phyloP scores from a whole-genome alignment of 2,113 vertebrate species.

The Pseudorectes ferrugineus region DNA sequence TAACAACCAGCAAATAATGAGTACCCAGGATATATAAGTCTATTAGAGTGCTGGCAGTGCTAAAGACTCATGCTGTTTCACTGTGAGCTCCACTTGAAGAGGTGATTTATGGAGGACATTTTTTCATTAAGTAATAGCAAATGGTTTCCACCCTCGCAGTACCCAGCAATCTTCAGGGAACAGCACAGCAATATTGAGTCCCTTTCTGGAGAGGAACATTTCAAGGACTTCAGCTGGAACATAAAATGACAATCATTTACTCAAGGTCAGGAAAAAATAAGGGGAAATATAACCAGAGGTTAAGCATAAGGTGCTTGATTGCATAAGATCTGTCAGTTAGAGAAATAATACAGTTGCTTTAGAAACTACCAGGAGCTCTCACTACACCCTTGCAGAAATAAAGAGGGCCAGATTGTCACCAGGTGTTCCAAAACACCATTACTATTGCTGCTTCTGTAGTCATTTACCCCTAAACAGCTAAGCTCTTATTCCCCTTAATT shows the following conservation, averaged over 20 bases:
- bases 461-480: background rate
- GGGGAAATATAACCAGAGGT: constrained; percentile 27
- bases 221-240: constrained; percentile 53
- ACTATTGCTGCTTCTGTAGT: background rate
- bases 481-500: background rate
- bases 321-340: constrained; percentile 15
- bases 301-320: constrained; percentile 7
- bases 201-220: constrained; percentile 48
- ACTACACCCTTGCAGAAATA: background rate
- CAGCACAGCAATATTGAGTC: constrained; percentile 13
- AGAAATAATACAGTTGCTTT: constrained; percentile 12
- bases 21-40: constrained; percentile 65
- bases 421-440: background rate
- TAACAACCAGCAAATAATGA: constrained; percentile 63
- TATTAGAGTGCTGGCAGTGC: constrained; percentile 63
- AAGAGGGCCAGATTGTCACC: background rate
- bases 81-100: constrained; percentile 63
- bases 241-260: constrained; percentile 58
- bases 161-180: constrained; percentile 63
- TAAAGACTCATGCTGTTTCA: constrained; percentile 65
- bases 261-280: constrained; percentile 43
- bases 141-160: constrained; percentile 59
- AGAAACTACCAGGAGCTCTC: background rate
- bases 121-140: constrained; percentile 71
- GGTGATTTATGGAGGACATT: constrained; percentile 66